A percentile compares a stretch with the other conserved stretches of the same genome.
Evolutionary conservation across 2,797 vertebrate genomes (phyloP).

Genomic region (Galagoides demidoff): DNA sequence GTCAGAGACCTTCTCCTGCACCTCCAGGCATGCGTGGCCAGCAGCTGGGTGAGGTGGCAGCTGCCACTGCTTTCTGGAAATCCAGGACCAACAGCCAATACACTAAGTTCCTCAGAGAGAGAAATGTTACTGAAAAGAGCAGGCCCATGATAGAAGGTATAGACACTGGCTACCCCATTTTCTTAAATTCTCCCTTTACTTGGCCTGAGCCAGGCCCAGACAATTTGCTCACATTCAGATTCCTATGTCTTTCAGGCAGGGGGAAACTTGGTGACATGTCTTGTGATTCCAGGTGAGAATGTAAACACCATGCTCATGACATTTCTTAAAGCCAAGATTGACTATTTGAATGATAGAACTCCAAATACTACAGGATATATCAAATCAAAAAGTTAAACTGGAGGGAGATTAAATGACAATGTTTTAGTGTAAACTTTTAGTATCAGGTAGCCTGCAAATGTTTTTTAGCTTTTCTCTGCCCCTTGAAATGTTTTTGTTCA

Average conservation of each 20-base stretch:
- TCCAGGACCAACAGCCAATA: not conserved
- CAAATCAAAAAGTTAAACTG: slow-evolving; percentile 80
- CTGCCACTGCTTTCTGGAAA: slow-evolving; percentile 21
- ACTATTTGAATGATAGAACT: slow-evolving; percentile 76
- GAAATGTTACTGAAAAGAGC: not conserved
- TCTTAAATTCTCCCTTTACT: not conserved
- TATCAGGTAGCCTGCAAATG: not conserved
- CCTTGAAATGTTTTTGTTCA: not conserved
- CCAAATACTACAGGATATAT: slow-evolving; percentile 69
- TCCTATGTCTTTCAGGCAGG: not conserved
- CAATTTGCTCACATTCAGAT: not conserved
- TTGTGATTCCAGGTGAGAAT: not conserved
- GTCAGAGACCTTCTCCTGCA: too few species aligned
- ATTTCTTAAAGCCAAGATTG: slow-evolving; percentile 71
- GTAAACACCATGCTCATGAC: slow-evolving; percentile 23
- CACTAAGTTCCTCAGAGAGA: not conserved
- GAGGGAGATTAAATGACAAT: slow-evolving; percentile 70
- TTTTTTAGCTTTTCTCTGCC: not conserved
- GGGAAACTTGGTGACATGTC: not conserved
- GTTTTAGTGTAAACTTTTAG: slow-evolving; percentile 63
- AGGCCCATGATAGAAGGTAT: not conserved
- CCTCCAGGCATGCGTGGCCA: not conserved
- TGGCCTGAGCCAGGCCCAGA: not conserved
- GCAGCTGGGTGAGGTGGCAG: not conserved
- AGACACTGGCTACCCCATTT: not conserved